Evolutionary conservation across 2,113 vertebrate genomes (phyloP).

Genomic region (Nothobranchius kuhntae): DNA sequence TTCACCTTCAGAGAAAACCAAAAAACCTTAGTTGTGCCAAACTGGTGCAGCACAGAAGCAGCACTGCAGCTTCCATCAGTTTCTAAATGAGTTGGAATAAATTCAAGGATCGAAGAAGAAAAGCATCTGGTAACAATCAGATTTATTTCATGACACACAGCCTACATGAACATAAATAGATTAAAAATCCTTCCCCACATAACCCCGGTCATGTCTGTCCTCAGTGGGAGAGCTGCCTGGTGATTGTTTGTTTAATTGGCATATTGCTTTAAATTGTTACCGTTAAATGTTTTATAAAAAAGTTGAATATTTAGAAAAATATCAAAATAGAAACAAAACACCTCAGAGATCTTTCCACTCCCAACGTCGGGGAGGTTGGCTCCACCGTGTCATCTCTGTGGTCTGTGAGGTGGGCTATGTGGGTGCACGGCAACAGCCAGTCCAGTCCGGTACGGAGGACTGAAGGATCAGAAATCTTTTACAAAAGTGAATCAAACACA

Average conservation of each 20-base stretch:
- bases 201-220: conserved; percentile 61
- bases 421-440: conserved; percentile 66
- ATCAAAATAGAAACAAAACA: conserved; percentile 68
- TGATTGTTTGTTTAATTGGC: conserved; percentile 46
- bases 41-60: too few species aligned
- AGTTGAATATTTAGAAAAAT: conserved; percentile 73
- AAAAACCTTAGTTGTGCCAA: too few species aligned
- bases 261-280: conserved; percentile 64
- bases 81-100: background rate
- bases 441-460: conserved; percentile 60
- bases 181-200: conserved; percentile 75
- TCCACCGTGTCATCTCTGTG: background rate
- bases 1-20: too few species aligned
- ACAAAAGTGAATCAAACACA: conserved; percentile 13
- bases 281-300: conserved; percentile 65
- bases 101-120: background rate
- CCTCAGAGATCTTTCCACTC: conserved; percentile 14
- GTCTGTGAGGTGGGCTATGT: conserved; percentile 62
- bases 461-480: conserved; percentile 64
- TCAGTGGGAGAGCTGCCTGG: conserved; percentile 63
- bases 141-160: conserved; percentile 76
- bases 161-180: conserved; percentile 75
- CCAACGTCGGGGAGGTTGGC: conserved; percentile 14
- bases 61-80: background rate
- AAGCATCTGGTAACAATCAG: conserved; percentile 37